phyloP scores from a whole-genome alignment of 2,888 invertebrate species.

The Cheilosia urbana region DNA sequence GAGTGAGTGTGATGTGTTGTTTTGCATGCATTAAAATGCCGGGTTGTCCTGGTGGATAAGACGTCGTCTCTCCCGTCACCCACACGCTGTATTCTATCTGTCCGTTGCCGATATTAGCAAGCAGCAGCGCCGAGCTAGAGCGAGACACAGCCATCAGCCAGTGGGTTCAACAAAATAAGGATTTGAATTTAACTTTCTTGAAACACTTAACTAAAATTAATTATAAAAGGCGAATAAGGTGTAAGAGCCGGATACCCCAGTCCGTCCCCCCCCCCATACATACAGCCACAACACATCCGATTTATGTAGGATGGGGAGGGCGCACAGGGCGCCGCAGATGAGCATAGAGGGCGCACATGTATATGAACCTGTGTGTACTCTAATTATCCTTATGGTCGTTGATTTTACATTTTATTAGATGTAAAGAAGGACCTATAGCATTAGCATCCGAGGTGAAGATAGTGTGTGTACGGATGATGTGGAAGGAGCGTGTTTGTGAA shows the following conservation, averaged over 20 bases:
- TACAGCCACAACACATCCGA: conserved; percentile 55
- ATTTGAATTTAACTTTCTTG: conserved; percentile 76
- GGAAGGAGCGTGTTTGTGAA: conserved; percentile 52
- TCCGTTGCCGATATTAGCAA: conserved; percentile 30
- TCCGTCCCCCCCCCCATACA: conserved; percentile 19
- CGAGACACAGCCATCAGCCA: conserved; percentile 47
- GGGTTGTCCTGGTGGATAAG: conserved; percentile 71
- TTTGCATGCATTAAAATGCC: conserved; percentile 75
- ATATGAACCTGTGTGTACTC: conserved; percentile 63
- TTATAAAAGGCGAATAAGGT: conserved; percentile 76
- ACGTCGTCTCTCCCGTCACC: conserved; percentile 32
- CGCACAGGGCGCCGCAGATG: conserved; percentile 1
- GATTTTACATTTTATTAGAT: conserved; percentile 76
- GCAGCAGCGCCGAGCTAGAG: conserved; percentile 20
- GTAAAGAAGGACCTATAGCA: conserved; percentile 73
- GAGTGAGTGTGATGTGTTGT: conserved; percentile 73
- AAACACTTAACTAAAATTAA: conserved; percentile 76
- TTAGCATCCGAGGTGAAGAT: conserved; percentile 65
- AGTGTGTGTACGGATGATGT: conserved; percentile 33
- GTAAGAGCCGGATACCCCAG: conserved; percentile 63
- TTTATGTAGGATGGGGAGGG: not conserved
- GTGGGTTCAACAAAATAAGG: conserved; percentile 73
- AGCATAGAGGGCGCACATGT: conserved; percentile 1
- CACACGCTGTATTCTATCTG: conserved; percentile 25
- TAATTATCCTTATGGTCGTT: conserved; percentile 76